These are phyloP conservation scores for Desoria tigrina DNA, from an alignment of 2,888 invertebrate genomes.

Conservation along the genomic window DNA sequence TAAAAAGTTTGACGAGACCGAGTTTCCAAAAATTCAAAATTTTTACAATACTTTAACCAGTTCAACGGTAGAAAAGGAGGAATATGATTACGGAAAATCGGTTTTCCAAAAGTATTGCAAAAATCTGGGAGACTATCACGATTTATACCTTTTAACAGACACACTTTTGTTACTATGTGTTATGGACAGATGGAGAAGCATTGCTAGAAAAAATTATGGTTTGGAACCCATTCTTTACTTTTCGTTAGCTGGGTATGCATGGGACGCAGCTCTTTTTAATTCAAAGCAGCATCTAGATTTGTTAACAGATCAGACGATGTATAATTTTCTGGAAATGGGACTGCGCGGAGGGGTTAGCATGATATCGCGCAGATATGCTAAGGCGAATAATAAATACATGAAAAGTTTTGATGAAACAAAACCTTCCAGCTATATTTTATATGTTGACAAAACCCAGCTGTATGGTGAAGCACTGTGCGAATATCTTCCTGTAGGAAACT, in stretches of 20 bases:
- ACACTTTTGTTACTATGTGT: constrained; percentile 48
- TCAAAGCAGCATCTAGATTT: constrained; percentile 16
- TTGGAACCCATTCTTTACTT: constrained; percentile 51
- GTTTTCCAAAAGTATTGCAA: constrained; percentile 49
- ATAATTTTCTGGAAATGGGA: constrained; percentile 15
- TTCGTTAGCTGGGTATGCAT: constrained; percentile 44
- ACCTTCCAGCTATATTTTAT: constrained; percentile 24
- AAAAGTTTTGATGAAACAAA: not conserved
- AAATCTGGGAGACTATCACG: constrained; percentile 51
- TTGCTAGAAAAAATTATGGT: constrained; percentile 42
- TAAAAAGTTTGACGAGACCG: constrained; percentile 18
- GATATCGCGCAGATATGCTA: constrained; percentile 39
- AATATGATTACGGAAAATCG: constrained; percentile 45
- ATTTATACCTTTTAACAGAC: constrained; percentile 51
- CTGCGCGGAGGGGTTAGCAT: constrained; percentile 32
- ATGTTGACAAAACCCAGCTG: constrained; percentile 25
- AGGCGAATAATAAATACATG: constrained; percentile 42
- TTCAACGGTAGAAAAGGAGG: constrained; percentile 35
- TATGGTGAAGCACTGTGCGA: constrained; percentile 23
- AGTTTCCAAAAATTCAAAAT: constrained; percentile 15
- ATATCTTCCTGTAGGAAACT: constrained; percentile 13
- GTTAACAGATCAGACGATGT: constrained; percentile 9
- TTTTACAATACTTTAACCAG: constrained; percentile 24
- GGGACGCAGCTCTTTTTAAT: constrained; percentile 23
- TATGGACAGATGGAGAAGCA: constrained; percentile 52